phyloP scores from a whole-genome alignment of 2,797 vertebrate species.

The Scyliorhinus canicula region DNA sequence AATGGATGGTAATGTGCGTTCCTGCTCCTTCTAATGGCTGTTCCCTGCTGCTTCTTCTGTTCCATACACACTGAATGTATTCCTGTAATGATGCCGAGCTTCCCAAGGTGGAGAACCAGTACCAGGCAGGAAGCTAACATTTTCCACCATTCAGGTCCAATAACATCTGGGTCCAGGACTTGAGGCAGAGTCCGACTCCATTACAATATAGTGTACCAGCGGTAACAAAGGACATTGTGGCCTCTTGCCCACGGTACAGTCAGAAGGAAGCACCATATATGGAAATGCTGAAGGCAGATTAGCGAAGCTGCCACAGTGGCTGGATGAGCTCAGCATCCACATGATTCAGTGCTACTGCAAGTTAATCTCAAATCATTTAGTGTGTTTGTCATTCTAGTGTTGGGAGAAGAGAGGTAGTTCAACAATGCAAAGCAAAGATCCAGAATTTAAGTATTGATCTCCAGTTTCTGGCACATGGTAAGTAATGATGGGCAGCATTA shows the following conservation, averaged over 20 bases:
- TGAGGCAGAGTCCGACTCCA: neutral
- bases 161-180: neutral
- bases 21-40: neutral
- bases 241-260: neutral
- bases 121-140: neutral
- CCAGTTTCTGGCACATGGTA: too few relatives aligned
- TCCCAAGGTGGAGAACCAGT: neutral
- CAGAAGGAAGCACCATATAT: neutral
- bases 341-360: neutral
- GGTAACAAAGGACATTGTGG: neutral
- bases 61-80: neutral
- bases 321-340: neutral
- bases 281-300: neutral
- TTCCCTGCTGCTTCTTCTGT: neutral
- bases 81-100: neutral
- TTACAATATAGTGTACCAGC: neutral
- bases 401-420: neutral
- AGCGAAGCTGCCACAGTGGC: neutral
- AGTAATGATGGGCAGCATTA: too few relatives aligned
- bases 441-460: neutral
- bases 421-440: neutral
- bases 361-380: neutral
- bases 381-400: neutral
- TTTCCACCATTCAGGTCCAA: neutral
- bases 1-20: neutral